phyloP scores from a whole-genome alignment of 2,797 vertebrate genomes.

The Centropyge bicolor region DNA sequence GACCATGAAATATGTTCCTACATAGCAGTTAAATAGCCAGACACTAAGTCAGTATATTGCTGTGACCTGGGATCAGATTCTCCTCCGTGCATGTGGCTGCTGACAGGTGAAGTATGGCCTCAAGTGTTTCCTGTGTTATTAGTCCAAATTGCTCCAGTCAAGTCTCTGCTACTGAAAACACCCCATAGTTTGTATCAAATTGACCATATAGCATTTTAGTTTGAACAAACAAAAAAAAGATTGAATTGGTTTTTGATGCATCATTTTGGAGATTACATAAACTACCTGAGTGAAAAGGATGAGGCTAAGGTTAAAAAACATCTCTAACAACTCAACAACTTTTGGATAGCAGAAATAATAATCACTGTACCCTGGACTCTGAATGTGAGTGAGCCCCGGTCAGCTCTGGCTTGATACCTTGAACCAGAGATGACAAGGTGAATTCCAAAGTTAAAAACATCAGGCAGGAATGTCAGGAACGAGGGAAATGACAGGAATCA shows the following conservation, averaged over 20 bases:
- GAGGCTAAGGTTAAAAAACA: neutral
- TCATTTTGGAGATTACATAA: neutral
- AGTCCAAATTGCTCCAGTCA: slow-evolving; percentile 29
- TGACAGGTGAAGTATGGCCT: slow-evolving; percentile 35
- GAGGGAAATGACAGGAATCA: slow-evolving; percentile 61
- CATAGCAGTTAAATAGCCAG: slow-evolving; percentile 18
- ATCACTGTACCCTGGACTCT: slow-evolving; percentile 7
- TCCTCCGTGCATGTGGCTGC: slow-evolving; percentile 16
- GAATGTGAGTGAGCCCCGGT: neutral
- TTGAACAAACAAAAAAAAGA: neutral
- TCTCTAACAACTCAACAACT: neutral
- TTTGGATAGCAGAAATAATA: neutral
- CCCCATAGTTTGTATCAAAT: neutral
- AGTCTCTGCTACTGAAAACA: neutral
- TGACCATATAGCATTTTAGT: neutral
- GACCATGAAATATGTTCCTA: slow-evolving; percentile 45
- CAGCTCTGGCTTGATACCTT: slow-evolving; percentile 10
- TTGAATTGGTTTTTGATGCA: neutral
- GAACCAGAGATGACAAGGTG: slow-evolving; percentile 52
- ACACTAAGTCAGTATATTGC: slow-evolving; percentile 31
- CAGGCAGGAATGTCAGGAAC: slow-evolving; percentile 66
- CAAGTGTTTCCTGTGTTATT: slow-evolving; percentile 34
- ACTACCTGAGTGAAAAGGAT: neutral
- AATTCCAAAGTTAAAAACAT: slow-evolving; percentile 66
- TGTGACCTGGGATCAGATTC: slow-evolving; percentile 34